A percentile compares a stretch with the other conserved stretches of the same genome.
phyloP scores from a whole-genome alignment of 35 echinoderm and acorn worm genomes.

The Amphiura filiformis region DNA sequence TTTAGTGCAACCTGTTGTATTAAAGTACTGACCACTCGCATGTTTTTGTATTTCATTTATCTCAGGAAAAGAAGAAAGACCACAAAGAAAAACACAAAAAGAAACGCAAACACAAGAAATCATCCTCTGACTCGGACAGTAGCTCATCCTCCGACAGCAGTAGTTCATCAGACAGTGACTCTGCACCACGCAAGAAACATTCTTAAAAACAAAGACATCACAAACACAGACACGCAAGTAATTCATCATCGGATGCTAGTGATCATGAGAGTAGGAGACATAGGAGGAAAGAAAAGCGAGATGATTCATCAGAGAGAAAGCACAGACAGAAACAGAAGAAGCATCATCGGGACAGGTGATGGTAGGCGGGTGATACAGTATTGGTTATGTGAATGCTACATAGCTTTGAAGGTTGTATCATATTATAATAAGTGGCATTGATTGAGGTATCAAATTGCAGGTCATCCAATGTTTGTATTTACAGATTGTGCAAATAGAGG shows the following conservation, averaged over 20 bases:
- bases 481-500: too few relatives aligned
- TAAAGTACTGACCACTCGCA: neutral
- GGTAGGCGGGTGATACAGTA: too few relatives aligned
- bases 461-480: too few relatives aligned
- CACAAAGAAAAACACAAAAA: neutral
- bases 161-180: neutral
- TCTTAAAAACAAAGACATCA: neutral
- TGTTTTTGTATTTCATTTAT: neutral
- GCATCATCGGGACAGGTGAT: neutral
- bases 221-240: neutral
- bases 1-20: too few relatives aligned
- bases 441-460: too few relatives aligned
- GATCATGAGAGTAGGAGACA: neutral
- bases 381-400: too few relatives aligned
- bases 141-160: neutral
- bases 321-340: neutral
- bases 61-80: neutral
- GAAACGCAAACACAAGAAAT: neutral
- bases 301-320: neutral
- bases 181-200: constrained; percentile 4
- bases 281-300: neutral
- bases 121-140: neutral
- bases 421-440: too few relatives aligned
- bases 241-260: neutral
- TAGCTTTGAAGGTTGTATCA: too few relatives aligned